Base-by-base conservation (phyloP, 2,888 invertebrate genomes). In the Drosophila paucipuncta region DNA sequence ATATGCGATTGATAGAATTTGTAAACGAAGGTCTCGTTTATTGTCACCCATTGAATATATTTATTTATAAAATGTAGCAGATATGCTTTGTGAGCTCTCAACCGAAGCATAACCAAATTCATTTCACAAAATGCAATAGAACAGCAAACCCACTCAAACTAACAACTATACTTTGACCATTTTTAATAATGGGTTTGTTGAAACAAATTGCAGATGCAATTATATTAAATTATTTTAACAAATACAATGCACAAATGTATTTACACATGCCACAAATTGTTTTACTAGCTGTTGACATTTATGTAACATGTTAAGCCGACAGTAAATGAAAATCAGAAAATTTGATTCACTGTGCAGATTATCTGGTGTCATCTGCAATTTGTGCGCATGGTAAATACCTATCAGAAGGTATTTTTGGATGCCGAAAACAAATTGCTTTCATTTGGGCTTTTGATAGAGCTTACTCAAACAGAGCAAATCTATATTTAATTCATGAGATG, bases 91-190 rank as follows among this genome's bases (percentile, higher is more conserved):
- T 13, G 11, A 30, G n/a, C 30, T 30, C 18, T 5, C 52, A 52
- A 57, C 39, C 30, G 37, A 57, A 30, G 57, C 30, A n/a, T n/a
- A 41, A 16, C 30, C 28, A 39, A 57, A 41, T 22, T n/a, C n/a
- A 39, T 57, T 57, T 57, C 30, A 7, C 25, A 25, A 39, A 18
- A 28, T n/a, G 11, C 39, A 57, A 57, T 13, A 13, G 2, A 57
- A 28, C 11, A 18, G n/a, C 35, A 18, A 22, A 22, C 4, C 13
- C 31, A n/a, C 10, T 13, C n/a, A 37, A 4, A 7, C 16, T 4
- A 18, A 31, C 10, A 11, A 25, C 22, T 35, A 9, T 25, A 53
- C 22, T 33, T 53, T 22, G 54, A 35, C 22, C 25, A 55, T 37
- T 10, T 11, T 37, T 11, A 18, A 55, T 28, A 25, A 55, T 25